Evolutionary conservation across 2,888 invertebrate species (phyloP), one percentile per base, ranked within the genome.

Genomic region (Tillus elongatus): DNA sequence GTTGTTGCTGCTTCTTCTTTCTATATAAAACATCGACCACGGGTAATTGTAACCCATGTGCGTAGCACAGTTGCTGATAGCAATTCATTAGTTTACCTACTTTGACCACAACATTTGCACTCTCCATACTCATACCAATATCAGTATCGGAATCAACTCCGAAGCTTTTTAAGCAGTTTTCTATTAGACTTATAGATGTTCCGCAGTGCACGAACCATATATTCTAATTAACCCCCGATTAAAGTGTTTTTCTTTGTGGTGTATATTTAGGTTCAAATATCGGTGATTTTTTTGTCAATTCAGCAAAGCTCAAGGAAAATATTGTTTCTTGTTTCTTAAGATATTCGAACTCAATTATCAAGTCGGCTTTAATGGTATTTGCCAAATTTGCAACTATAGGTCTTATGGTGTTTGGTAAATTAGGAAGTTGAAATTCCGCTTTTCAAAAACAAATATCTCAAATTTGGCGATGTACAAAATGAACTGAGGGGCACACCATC

Each of bases 61-160:
- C 48, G 16, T 37, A 51, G 37, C 52, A 52, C 15, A 49, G 38
- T 45, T 52, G 45, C 13, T 37, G 39, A 30, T 40, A 37, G 26
- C 36, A 32, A 36, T 19, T 24, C 26, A 46, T 30, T 4, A 51
- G 35, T 10, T 33, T 47, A 13, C 33, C 33, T 12, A 33, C 15
- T 33, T 24, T 19, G 6, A 33, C 33, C 33, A 33, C 16, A 8
- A 33, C 33, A 33, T 4, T 26, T 26, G 33, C 33, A 19, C 33
- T 19, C 11, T 33, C 33, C 6, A 19, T 46, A 30, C 15, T 47
- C 13, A 50, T 50, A 15, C 33, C 39, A 38, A 46, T 41, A 35
- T 51, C 47, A 14, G 36, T 37, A 13, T 47, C 32, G 33, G 39
- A 33, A 35, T 45, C 33, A 15, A 44, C 16, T 33, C 36, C 39